These are phyloP conservation scores for Chaenogobius annularis DNA, from an alignment of 2,113 vertebrate genomes.

Conservation along the genomic window DNA sequence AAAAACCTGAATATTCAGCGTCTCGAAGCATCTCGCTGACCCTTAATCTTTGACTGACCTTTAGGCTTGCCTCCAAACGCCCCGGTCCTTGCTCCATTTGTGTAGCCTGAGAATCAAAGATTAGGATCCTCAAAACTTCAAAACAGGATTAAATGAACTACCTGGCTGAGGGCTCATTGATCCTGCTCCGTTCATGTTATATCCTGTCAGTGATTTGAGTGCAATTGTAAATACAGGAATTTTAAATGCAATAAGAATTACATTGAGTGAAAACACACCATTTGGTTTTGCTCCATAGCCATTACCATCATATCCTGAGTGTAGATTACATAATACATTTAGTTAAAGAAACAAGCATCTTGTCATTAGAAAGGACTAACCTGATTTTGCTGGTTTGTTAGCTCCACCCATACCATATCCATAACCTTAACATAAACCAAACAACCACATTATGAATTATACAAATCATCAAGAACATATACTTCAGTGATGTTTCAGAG, in stretches of 20 bases:
- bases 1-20: conserved; percentile 1
- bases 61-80: conserved; percentile 52
- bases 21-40: background rate
- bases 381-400: conserved; percentile 47
- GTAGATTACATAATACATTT: background rate
- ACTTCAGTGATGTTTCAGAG: background rate
- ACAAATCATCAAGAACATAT: background rate
- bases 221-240: background rate
- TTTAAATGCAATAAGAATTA: background rate
- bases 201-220: conserved; percentile 31
- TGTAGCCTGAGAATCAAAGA: background rate
- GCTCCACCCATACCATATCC: conserved; percentile 43
- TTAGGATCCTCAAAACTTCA: background rate
- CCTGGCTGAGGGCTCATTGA: conserved; percentile 34
- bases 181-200: conserved; percentile 41
- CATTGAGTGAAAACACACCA: conserved; percentile 28
- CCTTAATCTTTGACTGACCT: conserved; percentile 30
- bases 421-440: conserved; percentile 36
- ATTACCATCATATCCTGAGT: conserved; percentile 46
- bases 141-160: conserved; percentile 8
- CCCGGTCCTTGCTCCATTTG: conserved; percentile 23
- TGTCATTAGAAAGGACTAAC: conserved; percentile 18
- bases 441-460: background rate
- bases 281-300: conserved; percentile 46
- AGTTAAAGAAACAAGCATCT: background rate